These are phyloP conservation scores for Parauchenoglanis punctatus DNA, from an alignment of 2,797 vertebrate species.

Conservation along the genomic window DNA sequence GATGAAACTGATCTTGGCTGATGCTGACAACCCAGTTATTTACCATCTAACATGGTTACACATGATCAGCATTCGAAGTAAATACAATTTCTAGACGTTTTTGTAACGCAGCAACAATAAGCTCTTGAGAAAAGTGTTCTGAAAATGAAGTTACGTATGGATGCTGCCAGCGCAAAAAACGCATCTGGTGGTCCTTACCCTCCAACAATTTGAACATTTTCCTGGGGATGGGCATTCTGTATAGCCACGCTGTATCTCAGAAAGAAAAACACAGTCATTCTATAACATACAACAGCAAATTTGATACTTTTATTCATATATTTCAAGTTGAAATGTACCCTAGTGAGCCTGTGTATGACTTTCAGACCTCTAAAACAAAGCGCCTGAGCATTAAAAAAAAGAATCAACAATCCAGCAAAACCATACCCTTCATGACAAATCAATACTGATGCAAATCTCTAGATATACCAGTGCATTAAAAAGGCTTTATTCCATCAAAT, in stretches of 20 bases:
- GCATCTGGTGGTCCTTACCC: too few relatives aligned
- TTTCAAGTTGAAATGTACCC: background rate
- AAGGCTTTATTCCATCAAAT: background rate
- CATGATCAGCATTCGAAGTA: too few relatives aligned
- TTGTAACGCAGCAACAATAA: too few relatives aligned
- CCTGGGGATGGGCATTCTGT: background rate
- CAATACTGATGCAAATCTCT: background rate
- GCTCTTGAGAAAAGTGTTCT: too few relatives aligned
- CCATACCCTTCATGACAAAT: background rate
- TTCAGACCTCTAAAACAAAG: background rate
- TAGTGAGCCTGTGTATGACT: background rate
- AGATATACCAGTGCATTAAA: background rate
- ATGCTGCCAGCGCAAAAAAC: too few relatives aligned
- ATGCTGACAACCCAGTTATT: too few relatives aligned
- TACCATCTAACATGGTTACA: too few relatives aligned
- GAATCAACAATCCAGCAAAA: background rate
- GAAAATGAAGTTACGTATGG: too few relatives aligned
- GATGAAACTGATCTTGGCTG: too few relatives aligned
- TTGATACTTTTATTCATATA: background rate
- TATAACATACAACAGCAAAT: background rate
- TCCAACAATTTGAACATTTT: background rate
- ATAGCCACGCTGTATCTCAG: background rate
- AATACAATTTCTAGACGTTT: too few relatives aligned
- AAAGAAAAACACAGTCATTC: background rate
- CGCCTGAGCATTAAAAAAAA: background rate